Evolutionary conservation across 2,888 invertebrate genomes (phyloP), one percentile per base, ranked within the genome.

Genomic region (Erebia palarica): DNA sequence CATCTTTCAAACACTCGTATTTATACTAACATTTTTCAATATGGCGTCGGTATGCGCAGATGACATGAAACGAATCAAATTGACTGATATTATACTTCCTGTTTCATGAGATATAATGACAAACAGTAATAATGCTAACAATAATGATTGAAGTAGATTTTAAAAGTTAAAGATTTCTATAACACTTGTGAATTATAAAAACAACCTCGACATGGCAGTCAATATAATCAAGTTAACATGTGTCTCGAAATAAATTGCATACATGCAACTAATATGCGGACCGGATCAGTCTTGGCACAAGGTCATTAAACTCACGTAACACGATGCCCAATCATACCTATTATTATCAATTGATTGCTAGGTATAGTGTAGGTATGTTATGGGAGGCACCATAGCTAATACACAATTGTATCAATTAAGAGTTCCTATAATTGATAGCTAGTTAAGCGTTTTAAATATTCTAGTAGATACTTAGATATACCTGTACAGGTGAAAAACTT

Each of bases 281-380:
- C 77, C 76, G 77, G 76, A 76, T 78, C 78, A 77, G 70, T 51
- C 63, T 71, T 49, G 47, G 57, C 66, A 76, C 78, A 80, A 79
- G 80, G 80, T 78, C 79, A 68, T 77, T 80, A 75, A 80, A 80
- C 79, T 79, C 78, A 80, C 78, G 79, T 75, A 75, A 74, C 74
- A 71, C 74, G 72, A 71, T 71, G 65, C 55, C 69, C 53, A 68
- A 71, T 72, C 71, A 73, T 57, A 21, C 16, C 57, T 58, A 21
- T 65, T 65, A 44, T 65, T 75, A 73, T 69, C 18, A 44, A 10
- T 36, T 59, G 14, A 59, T 36, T 9, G 60, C 53, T 74, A 57
- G 68, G 68, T 66, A 65, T 72, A 71, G 65, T 69, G 68, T 73
- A 72, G 71, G 71, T 73, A 72, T 72, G 71, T 65, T 70, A 53